Evolutionary conservation across 2,888 invertebrate genomes (phyloP).

Genomic region (Dermolepida albohirtum): DNA sequence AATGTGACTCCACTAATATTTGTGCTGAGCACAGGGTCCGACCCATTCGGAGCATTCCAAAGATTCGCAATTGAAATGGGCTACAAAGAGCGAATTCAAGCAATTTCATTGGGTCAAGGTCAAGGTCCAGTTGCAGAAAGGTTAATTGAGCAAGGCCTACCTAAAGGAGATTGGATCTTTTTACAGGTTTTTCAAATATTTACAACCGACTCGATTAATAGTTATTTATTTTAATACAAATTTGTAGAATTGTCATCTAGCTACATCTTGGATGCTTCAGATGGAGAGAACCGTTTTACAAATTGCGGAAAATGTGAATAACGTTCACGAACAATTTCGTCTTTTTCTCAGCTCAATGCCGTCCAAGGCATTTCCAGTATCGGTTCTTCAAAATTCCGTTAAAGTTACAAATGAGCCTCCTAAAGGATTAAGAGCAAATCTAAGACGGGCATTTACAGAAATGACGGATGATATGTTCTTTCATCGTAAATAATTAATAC

Average conservation of each 20-base stretch:
- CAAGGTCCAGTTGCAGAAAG: constrained; percentile 91
- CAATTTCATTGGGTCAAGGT: constrained; percentile 91
- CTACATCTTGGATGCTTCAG: constrained; percentile 91
- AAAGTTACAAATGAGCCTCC: constrained; percentile 97
- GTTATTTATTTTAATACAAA: constrained; percentile 3
- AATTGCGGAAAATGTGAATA: constrained; percentile 74
- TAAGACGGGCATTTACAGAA: constrained; percentile 84
- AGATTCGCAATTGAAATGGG: constrained; percentile 84
- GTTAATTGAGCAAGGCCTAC: constrained; percentile 78
- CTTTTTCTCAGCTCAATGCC: constrained; percentile 93
- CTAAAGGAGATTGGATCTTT: constrained; percentile 89
- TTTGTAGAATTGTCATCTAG: constrained; percentile 90
- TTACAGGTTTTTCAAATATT: constrained; percentile 72
- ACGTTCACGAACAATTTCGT: constrained; percentile 79
- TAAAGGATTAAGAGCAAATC: constrained; percentile 89
- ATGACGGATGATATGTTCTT: constrained; percentile 84
- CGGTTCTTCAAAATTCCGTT: constrained; percentile 91
- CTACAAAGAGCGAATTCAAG: constrained; percentile 75
- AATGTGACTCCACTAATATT: constrained; percentile 84
- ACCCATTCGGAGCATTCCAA: constrained; percentile 86
- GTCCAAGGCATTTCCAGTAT: constrained; percentile 86
- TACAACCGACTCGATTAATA: neutral
- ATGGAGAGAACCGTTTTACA: constrained; percentile 84
- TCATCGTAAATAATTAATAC: constrained; percentile 69
- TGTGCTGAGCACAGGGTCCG: constrained; percentile 88